Conservation (phyloP, 2,113 vertebrate genomes). For the Tyto alba region DNA sequence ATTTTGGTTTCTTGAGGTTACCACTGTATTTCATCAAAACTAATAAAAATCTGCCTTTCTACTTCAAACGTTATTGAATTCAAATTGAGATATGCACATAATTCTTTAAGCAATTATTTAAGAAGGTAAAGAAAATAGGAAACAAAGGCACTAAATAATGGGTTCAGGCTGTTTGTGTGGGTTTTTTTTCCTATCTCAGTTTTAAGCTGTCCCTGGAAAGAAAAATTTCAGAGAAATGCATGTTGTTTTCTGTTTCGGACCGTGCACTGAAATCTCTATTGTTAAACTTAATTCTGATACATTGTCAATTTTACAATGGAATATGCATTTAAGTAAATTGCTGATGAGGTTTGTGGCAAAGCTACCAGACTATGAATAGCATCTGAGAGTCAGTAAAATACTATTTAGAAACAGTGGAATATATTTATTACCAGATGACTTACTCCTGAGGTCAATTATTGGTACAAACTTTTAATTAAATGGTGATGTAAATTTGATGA, state of each 20-base stretch:
- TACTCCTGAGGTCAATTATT: slow-evolving; percentile 47
- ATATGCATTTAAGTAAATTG: slow-evolving; percentile 38
- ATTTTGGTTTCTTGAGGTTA: background rate
- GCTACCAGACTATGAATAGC: background rate
- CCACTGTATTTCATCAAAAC: slow-evolving; percentile 8
- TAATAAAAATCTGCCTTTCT: background rate
- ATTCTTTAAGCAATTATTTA: background rate
- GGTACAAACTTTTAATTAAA: slow-evolving; percentile 37
- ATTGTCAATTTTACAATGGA: background rate
- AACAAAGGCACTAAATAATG: background rate
- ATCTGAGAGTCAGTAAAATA: slow-evolving; percentile 24
- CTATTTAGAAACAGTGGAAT: background rate
- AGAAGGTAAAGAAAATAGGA: background rate
- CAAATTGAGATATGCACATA: background rate
- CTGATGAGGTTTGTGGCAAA: slow-evolving; percentile 27
- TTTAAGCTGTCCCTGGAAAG: background rate
- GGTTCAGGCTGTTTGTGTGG: background rate
- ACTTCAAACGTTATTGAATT: background rate
- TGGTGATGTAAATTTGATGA: slow-evolving; percentile 47
- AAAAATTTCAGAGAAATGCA: background rate
- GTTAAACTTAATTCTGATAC: background rate
- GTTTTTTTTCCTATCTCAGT: background rate
- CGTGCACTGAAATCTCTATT: background rate
- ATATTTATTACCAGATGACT: slow-evolving; percentile 36
- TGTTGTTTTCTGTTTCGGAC: background rate